Evolutionary conservation across 2,113 vertebrate genomes (phyloP).

Genomic region (Calidris pugnax): DNA sequence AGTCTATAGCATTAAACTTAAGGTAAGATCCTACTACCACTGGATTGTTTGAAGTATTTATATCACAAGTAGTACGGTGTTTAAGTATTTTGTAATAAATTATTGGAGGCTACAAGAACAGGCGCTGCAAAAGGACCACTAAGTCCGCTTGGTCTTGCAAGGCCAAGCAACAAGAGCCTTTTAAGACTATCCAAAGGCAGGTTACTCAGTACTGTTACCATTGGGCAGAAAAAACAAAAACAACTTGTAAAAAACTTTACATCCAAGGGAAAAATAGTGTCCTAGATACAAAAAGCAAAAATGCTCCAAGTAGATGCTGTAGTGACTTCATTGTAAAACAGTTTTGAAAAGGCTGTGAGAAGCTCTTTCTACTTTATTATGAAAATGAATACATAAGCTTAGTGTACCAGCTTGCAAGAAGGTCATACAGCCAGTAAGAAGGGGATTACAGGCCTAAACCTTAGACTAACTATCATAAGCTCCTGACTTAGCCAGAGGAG

Average conservation of each 20-base stretch:
- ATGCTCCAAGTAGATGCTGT: background rate
- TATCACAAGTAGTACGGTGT: background rate
- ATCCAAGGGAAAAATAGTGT: background rate
- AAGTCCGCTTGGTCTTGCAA: background rate
- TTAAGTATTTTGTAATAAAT: background rate
- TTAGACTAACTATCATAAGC: slow-evolving; percentile 56
- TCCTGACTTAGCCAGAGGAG: slow-evolving; percentile 9
- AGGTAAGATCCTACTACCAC: background rate
- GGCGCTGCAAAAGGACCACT: background rate
- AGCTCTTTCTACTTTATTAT: background rate
- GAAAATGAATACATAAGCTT: slow-evolving; percentile 17
- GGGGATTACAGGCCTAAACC: slow-evolving; percentile 58
- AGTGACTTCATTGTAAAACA: background rate
- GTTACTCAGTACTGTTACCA: background rate
- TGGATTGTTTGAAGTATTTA: background rate
- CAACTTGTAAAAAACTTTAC: background rate
- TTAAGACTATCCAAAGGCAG: background rate
- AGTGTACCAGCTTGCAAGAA: slow-evolving; percentile 12
- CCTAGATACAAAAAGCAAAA: background rate
- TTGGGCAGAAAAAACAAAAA: background rate
- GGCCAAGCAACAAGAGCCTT: background rate
- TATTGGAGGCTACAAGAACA: background rate
- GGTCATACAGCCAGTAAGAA: slow-evolving; percentile 44
- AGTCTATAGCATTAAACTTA: background rate
- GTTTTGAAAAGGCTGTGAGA: background rate